Evolutionary conservation across 30 jellyfish, hydroid and myxozoan genomes (phyloP), one percentile per base, ranked within the genome.

Genomic region (Hydractinia echinata): DNA sequence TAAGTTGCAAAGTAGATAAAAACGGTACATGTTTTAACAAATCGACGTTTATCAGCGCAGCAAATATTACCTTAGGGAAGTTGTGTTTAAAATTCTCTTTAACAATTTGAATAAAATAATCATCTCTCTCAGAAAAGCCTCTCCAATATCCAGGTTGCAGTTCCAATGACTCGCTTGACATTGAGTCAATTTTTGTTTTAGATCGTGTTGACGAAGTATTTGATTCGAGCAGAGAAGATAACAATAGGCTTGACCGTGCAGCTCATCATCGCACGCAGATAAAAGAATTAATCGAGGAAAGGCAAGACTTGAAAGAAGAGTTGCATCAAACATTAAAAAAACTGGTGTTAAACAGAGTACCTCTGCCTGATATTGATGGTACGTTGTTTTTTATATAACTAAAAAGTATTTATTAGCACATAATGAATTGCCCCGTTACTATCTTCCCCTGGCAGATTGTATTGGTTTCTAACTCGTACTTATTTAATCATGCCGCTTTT

Each of bases 281-380:
- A 62, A 83, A 86, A 61, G 77, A 67, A 69, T 72, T 92, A 79
- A 83, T 92, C 19, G 89, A 84, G n/a, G 90, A 92, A 56, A 85
- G 98, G 51, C 84, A 86, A 62, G 81, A 83, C 16, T 81, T 92
- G 86, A 86, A 86, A 60, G 89, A 86, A 11, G 83, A 92, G 30
- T 79, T 92, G 19, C 91, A 84, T 48, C 95, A 80, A 80, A 92
- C 94, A 5, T 53, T 92, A 53, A 89, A 84, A 55, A 92, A 83
- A 83, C 87, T 92, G 18, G 98, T 92, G 11, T 72, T 83, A 5
- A 50, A 53, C 55, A 77, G 84, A 49, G 91, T 76, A 10, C 92
- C 95, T 11, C 72, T 89, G 16, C 91, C 95, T 4, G 97, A 89
- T 67, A 89, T 89, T 49, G 97, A 89, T 82, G 97, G 97, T 89